Evolutionary conservation across 64 coral and sea anemone species (phyloP), one percentile per base, ranked within the genome.

Genomic region (Actinia tenebrosa): DNA sequence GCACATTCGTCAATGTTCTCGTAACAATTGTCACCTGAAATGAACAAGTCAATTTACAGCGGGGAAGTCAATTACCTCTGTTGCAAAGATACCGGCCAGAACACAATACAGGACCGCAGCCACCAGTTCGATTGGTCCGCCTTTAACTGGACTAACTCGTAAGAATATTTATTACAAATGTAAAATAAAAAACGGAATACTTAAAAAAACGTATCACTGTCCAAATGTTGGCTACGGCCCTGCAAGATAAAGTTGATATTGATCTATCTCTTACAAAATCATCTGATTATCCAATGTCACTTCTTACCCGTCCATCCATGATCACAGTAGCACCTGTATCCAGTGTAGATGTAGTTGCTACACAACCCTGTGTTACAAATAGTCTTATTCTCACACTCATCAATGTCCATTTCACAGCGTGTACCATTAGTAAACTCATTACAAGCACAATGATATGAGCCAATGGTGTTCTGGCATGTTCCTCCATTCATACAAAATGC

Each of bases 371-470:
- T 75, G 27, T 78, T 54, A 88, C 91, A 92, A 37, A 87, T 53
- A 83, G 52, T 88, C 26, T 60, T 44, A 27, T 88, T 18, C 16
- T 19, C 30, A 79, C 91, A 92, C 58, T 92, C 91, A 79, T 92
- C 15, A 17, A 92, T 88, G 53, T 92, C 90, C 10, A 26, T 50
- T 47, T 92, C 90, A 63, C 90, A 92, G 56, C 59, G 77, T 30
- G 60, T 92, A 2, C 90, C 90, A 60, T 75, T 83, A 58, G 90
- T 92, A 50, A 87, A 92, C 47, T 88, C n/a, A 72, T 50, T 88
- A 71, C 90, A 92, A 44, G 53, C 60, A 84, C 91, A 92, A 56
- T 88, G 82, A 46, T 87, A 92, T 7, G 77, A 61, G 61, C 82
- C 64, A 66, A 79, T 60, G 64, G 87, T 80, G 81, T 92, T 87